A percentile compares a stretch with the other conserved stretches of the same genome.
phyloP scores from a whole-genome alignment of 2,888 invertebrate species.

The Himalopsyche tibetana region DNA sequence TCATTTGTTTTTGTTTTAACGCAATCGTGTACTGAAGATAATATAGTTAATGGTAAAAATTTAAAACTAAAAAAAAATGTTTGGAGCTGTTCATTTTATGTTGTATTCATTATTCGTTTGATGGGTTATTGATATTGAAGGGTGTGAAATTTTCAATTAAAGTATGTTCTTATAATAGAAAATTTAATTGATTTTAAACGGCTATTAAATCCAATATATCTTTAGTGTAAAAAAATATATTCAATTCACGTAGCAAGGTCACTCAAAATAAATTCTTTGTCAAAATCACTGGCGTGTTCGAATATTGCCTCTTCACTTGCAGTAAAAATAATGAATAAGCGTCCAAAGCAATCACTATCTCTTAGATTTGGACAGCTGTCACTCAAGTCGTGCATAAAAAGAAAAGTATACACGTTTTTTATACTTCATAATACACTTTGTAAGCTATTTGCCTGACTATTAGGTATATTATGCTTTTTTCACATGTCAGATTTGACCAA shows the following conservation, averaged over 20 bases:
- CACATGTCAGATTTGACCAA: slow-evolving; percentile 35
- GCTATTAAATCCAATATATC: too few relatives aligned
- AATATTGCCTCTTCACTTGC: not conserved
- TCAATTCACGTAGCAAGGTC: slow-evolving; percentile 18
- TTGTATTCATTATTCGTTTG: too few relatives aligned
- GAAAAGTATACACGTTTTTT: not conserved
- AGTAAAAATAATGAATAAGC: not conserved
- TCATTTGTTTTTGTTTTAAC: too few relatives aligned
- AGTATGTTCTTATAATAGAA: too few relatives aligned
- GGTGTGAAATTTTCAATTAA: too few relatives aligned
- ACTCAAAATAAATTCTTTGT: slow-evolving; percentile 8
- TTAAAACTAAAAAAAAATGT: too few relatives aligned
- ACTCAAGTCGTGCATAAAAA: slow-evolving; percentile 17
- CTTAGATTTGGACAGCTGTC: slow-evolving; percentile 17
- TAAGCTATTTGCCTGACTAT: slow-evolving; percentile 19
- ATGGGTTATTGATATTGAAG: too few relatives aligned
- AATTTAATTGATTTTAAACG: too few relatives aligned
- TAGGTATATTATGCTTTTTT: slow-evolving; percentile 17
- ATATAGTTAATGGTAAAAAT: too few relatives aligned
- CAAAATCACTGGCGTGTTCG: not conserved
- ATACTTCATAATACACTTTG: not conserved
- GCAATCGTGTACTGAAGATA: too few relatives aligned
- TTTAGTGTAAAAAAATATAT: not conserved
- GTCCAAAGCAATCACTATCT: slow-evolving; percentile 21
- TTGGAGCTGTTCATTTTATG: too few relatives aligned